Evolutionary conservation across 2,888 invertebrate species (phyloP).

Genomic region (Callyntrura guangdongensis): DNA sequence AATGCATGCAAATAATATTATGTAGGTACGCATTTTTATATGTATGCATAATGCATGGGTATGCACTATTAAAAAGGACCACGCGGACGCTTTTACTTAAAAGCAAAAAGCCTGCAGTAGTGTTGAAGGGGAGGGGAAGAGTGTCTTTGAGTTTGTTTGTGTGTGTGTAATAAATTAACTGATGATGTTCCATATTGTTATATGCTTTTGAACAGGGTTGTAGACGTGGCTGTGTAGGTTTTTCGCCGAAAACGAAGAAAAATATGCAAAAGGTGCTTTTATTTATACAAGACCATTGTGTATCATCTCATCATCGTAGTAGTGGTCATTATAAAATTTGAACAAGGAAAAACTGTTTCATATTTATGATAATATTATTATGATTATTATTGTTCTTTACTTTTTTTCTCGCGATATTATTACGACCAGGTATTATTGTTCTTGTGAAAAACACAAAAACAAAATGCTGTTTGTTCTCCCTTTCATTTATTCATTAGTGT

Average conservation of each 20-base stretch:
- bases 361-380: constrained; percentile 1
- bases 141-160: background rate
- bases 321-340: constrained; percentile 48
- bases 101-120: background rate
- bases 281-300: background rate
- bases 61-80: background rate
- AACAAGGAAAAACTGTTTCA: constrained; percentile 57
- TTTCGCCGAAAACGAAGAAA: constrained; percentile 28
- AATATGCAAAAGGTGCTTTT: constrained; percentile 4
- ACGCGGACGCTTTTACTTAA: background rate
- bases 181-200: constrained; percentile 36
- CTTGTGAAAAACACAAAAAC: constrained; percentile 63
- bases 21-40: background rate
- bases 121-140: background rate
- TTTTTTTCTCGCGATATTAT: constrained; percentile 50
- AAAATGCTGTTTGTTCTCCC: constrained; percentile 64
- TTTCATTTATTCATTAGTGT: constrained; percentile 69
- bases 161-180: constrained; percentile 39
- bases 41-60: background rate
- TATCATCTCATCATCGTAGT: background rate
- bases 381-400: constrained; percentile 39
- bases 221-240: background rate
- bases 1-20: constrained; percentile 63
- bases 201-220: background rate
- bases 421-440: constrained; percentile 21